Evolutionary conservation across 1,140 invertebrate genomes (phyloP).

Genomic region (Drosophila sproati): DNA sequence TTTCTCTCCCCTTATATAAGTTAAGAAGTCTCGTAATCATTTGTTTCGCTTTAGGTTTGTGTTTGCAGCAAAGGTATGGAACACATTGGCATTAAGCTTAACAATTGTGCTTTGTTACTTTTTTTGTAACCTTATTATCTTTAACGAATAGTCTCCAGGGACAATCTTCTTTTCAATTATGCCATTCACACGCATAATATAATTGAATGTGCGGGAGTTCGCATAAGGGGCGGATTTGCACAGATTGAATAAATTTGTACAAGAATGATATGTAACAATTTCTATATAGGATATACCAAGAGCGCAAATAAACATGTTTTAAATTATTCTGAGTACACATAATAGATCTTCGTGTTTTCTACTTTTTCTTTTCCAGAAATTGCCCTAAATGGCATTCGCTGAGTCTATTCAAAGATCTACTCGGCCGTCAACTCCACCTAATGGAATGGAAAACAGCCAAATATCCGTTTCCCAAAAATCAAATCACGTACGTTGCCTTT

Average conservation of each 20-base stretch:
- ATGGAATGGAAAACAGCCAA: slow-evolving; percentile 59
- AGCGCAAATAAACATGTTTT: no score
- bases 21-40: slow-evolving; percentile 58
- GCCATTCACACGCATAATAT: slow-evolving; percentile 75
- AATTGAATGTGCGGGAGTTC: slow-evolving; percentile 70
- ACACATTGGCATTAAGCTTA: slow-evolving; percentile 66
- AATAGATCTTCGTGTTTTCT: no score
- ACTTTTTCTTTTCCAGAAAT: slow-evolving; percentile 16
- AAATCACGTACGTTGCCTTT: slow-evolving; percentile 62
- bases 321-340: no score
- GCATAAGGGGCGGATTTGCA: slow-evolving; percentile 7
- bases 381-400: slow-evolving; percentile 45
- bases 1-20: slow-evolving; percentile 19
- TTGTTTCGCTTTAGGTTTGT: slow-evolving; percentile 59
- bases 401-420: slow-evolving; percentile 31
- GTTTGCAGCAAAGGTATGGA: slow-evolving; percentile 11
- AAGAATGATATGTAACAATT: background rate
- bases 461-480: slow-evolving; percentile 47
- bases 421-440: slow-evolving; percentile 23
- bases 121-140: slow-evolving; percentile 78
- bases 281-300: background rate
- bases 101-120: slow-evolving; percentile 70
- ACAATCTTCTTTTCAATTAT: slow-evolving; percentile 76
- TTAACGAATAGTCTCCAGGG: slow-evolving; percentile 79
- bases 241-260: slow-evolving; percentile 47